Base-by-base conservation (phyloP, 2,888 invertebrate species). In the Nezara viridula region DNA sequence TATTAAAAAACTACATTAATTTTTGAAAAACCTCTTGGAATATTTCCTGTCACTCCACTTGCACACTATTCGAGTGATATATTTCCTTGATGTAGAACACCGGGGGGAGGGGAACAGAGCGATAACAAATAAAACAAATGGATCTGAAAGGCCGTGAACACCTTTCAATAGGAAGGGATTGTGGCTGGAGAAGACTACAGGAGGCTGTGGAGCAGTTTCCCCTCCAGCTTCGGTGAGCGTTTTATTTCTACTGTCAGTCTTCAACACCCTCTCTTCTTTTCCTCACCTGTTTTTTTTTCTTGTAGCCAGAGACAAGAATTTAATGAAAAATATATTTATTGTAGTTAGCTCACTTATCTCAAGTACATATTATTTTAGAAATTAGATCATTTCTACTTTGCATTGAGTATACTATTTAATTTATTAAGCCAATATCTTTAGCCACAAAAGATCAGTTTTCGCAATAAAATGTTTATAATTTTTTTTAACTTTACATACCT, bases 101-200 rank as follows among this genome's bases (percentile, higher is more conserved):
- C 7, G 66, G 19, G 66, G 19, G 5, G 66, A 73, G 66, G 19
- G 5, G 66, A 73, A 73, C 32, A 73, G 66, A 6, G 14, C 37
- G 9, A 19, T 37, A 73, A 73, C 32, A 73, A 73, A 73, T 37
- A 73, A 66, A 73, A 73, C 66, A 73, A 66, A 73, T 73, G 19
- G 32, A 73, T 73, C 66, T 73, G 19, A 73, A 19, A 32, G 66
- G 66, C 66, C 9, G 66, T 73, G 66, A 73, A 73, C 32, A 73
- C 37, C 32, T 73, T 73, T 73, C 66, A 73, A 73, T 37, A 73
- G 66, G 66, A 73, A 73, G 66, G 66, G 66, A 73, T 73, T 73
- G 32, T 19, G 66, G 37, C 0, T 6, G 66, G 0, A 0, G 66
- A 37, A 21, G 66, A 60, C 60, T 60, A 16, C 27, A 16, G 60